phyloP scores from a whole-genome alignment of 2,113 vertebrate genomes.

The Crotophaga sulcirostris region DNA sequence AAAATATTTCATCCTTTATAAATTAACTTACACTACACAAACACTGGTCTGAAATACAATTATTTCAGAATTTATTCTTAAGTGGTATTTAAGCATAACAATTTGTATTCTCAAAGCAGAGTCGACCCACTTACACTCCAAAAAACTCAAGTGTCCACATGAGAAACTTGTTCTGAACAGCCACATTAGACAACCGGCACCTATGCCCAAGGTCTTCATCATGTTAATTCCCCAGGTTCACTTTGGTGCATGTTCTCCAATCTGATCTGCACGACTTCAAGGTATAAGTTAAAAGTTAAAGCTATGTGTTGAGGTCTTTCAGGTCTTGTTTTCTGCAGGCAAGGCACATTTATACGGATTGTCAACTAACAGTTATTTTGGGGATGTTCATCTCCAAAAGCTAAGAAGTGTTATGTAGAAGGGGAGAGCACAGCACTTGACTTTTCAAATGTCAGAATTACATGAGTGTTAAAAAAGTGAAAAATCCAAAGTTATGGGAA shows the following conservation, averaged over 20 bases:
- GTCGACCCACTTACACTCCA: neutral
- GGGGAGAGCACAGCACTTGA: neutral
- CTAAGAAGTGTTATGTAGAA: neutral
- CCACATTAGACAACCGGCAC: neutral
- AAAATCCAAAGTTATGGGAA: neutral
- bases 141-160: neutral
- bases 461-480: neutral
- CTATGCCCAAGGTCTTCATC: neutral
- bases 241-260: neutral
- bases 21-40: neutral
- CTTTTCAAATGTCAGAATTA: neutral
- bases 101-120: neutral
- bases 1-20: neutral
- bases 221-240: neutral
- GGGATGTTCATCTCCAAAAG: neutral
- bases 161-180: neutral
- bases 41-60: neutral
- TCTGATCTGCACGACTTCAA: neutral
- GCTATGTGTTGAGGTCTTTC: neutral
- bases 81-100: neutral
- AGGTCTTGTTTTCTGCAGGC: neutral
- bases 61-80: neutral
- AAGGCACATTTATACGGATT: neutral
- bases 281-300: neutral
- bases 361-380: neutral